Conservation (phyloP, 2,888 invertebrate species). For the Phalera bucephala region DNA sequence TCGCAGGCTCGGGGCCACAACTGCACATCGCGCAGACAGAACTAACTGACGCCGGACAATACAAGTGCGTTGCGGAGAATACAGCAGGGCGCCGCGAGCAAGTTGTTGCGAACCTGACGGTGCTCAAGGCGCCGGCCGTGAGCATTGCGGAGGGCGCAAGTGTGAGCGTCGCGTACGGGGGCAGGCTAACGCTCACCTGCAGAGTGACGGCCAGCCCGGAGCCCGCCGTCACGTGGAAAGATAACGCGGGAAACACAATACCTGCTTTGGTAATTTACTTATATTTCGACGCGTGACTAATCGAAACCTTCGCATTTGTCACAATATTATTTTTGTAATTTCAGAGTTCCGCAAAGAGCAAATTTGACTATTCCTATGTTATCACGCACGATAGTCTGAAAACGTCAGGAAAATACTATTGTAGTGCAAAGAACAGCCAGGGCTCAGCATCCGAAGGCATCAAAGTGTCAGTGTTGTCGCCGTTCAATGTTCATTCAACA, state of each 20-base stretch:
- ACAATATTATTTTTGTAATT: too few relatives aligned
- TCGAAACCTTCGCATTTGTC: too few relatives aligned
- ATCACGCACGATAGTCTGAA: neutral
- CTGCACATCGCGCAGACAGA: neutral
- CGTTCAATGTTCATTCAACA: neutral
- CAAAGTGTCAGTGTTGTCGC: neutral
- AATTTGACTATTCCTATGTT: neutral
- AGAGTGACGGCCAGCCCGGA: neutral
- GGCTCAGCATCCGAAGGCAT: neutral
- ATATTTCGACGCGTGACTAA: too few relatives aligned
- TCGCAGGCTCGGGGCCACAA: conserved; percentile 1
- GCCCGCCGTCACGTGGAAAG: too few relatives aligned
- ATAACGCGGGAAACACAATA: neutral
- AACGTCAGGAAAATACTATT: neutral
- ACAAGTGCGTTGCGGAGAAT: too few relatives aligned
- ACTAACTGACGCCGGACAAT: neutral
- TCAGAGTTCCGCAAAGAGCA: neutral
- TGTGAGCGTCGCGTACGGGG: neutral
- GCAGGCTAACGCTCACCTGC: neutral
- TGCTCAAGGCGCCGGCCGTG: too few relatives aligned
- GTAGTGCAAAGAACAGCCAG: neutral
- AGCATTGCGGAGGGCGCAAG: too few relatives aligned
- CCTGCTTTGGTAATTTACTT: neutral
- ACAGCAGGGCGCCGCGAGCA: neutral
- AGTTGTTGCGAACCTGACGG: too few relatives aligned